Base-by-base conservation (phyloP, 2,888 invertebrate genomes). In the Ormyrus labotus region DNA sequence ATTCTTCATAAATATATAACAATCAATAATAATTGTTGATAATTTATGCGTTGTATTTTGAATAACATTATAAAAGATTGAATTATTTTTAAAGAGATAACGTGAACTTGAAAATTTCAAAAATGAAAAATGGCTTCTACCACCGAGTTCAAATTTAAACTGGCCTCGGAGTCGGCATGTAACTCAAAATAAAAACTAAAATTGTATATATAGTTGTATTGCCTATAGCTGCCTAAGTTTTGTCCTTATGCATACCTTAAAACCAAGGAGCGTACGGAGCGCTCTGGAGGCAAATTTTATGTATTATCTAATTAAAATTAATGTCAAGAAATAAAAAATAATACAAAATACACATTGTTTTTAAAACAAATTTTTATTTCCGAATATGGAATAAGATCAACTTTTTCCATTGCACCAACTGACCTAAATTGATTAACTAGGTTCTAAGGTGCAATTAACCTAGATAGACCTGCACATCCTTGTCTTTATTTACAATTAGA, bases 401-500 rank as follows among this genome's bases (percentile, higher is more conserved):
- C 47, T 3, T 11, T 51, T 58, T 47, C 19, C 19, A 53, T 50
- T 73, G 48, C 19, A 71, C 67, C 78, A 78, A 78, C 60, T 78
- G 65, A 68, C 61, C 47, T 63, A 73, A 51, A 65, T 60, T 48
- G 7, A 55, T 55, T 67, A 34, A 11, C 45, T 45, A 50, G 51
- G 34, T 34, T 34, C 47, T 53, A 71, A 50, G 9, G 55, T 57
- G 11, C 34, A 34, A 34, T 47, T 67, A 47, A 53, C 48, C 50
- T 53, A 63, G 19, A 13, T 57, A 68, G 48, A 50, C 34, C 61
- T 10, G 50, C 68, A 55, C 45, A 69, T 57, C 67, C 53, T 53
- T 65, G 63, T 63, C 34, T 73, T 76, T 76, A 80, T 81, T 72
- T 83, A 83, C 80, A 80, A 77, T 75, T 64, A 65, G 78, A 63